Conservation (phyloP, 2,113 vertebrate genomes). For the Embiotoca jacksoni region DNA sequence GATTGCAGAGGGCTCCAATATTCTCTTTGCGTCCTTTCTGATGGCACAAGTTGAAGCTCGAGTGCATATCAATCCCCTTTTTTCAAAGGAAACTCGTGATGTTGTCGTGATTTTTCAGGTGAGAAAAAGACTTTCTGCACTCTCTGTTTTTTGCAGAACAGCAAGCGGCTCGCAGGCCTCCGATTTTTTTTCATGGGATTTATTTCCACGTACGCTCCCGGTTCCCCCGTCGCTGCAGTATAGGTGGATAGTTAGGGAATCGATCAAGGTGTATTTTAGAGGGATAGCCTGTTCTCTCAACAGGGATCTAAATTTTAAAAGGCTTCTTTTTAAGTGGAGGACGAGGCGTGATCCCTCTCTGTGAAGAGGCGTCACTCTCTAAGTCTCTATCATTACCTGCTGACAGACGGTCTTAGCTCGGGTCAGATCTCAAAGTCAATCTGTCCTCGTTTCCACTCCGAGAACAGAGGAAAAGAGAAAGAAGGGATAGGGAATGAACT, state of each 20-base stretch:
- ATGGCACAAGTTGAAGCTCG: background rate
- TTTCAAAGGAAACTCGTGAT: background rate
- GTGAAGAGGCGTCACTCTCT: conserved; percentile 63
- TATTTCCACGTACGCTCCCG: conserved; percentile 31
- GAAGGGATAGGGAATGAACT: conserved; percentile 82
- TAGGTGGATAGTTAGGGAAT: conserved; percentile 47
- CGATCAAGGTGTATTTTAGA: conserved; percentile 68
- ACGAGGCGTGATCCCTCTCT: conserved; percentile 63
- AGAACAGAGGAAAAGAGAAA: conserved; percentile 66
- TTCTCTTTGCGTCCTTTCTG: no score
- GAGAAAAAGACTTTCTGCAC: background rate
- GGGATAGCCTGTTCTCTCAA: conserved; percentile 56
- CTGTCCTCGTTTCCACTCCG: conserved; percentile 62
- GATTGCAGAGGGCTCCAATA: no score
- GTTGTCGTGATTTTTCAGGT: background rate
- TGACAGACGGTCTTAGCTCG: conserved; percentile 66
- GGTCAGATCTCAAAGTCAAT: conserved; percentile 73
- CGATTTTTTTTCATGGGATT: conserved; percentile 36
- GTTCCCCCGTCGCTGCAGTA: conserved; percentile 41
- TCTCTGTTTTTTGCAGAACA: conserved; percentile 9
- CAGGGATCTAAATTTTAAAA: conserved; percentile 74
- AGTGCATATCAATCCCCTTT: background rate
- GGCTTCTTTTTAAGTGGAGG: conserved; percentile 70
- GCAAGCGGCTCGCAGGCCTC: conserved; percentile 1
- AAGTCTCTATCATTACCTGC: conserved; percentile 75